phyloP scores from a whole-genome alignment of 2,797 vertebrate species.

The Neomorphus geoffroyi region DNA sequence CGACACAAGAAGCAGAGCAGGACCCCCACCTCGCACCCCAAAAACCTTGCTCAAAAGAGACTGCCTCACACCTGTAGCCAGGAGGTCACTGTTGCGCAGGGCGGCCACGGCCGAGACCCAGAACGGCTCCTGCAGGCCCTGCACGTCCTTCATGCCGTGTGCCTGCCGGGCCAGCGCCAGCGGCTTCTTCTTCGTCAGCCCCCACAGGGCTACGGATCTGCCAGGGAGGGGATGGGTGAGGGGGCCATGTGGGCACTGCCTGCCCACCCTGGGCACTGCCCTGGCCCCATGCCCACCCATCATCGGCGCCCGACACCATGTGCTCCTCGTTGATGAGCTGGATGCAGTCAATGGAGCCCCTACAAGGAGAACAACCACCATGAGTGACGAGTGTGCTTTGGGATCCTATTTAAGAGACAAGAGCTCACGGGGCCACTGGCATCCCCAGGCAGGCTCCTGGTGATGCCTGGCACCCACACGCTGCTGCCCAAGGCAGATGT shows the following conservation, averaged over 20 bases:
- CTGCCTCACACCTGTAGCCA: constrained; percentile 85
- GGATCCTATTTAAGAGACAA: neutral
- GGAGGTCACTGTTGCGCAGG: constrained; percentile 89
- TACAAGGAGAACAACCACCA: constrained; percentile 44
- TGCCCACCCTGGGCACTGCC: neutral
- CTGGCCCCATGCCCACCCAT: constrained; percentile 81
- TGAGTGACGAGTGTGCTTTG: rapidly evolving
- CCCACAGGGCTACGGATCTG: constrained; percentile 92
- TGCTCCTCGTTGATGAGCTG: constrained; percentile 97
- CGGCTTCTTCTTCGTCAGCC: constrained; percentile 92
- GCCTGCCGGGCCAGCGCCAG: constrained; percentile 84
- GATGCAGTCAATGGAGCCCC: constrained; percentile 94
- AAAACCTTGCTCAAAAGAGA: neutral
- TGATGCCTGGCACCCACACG: neutral
- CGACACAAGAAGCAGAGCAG: rapidly evolving
- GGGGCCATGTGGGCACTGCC: neutral
- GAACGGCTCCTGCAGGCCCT: constrained; percentile 85
- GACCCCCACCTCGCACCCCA: rapidly evolving
- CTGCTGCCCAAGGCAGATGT: rapidly evolving
- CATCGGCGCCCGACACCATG: constrained; percentile 93
- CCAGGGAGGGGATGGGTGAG: neutral
- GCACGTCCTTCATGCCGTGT: constrained; percentile 81
- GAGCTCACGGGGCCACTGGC: neutral
- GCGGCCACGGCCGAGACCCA: constrained; percentile 91
- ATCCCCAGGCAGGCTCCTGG: neutral